A percentile compares a stretch with the other conserved stretches of the same genome.
Conservation (phyloP, 2,888 invertebrate genomes). For the Drosophila siamana region DNA sequence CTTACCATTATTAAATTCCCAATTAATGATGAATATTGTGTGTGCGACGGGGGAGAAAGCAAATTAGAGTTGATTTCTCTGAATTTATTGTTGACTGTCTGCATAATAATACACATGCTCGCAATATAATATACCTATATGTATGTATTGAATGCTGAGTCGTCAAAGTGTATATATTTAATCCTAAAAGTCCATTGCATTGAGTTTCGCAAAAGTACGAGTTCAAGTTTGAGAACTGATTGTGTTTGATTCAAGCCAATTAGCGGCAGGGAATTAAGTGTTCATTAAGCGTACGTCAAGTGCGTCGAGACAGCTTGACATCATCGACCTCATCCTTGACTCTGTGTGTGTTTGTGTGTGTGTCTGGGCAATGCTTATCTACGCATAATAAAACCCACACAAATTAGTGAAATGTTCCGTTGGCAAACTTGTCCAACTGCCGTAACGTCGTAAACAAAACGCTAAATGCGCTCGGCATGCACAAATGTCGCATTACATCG, state of each 20-base stretch:
- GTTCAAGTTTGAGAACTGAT: background rate
- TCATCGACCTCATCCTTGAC: too few species aligned
- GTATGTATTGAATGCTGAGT: background rate
- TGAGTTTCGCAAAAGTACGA: background rate
- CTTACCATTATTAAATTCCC: slow-evolving; percentile 54
- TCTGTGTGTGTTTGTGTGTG: too few species aligned
- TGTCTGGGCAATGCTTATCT: slow-evolving; percentile 42
- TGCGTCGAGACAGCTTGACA: slow-evolving; percentile 4
- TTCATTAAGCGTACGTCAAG: slow-evolving; percentile 60
- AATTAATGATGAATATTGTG: slow-evolving; percentile 41
- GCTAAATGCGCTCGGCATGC: slow-evolving; percentile 74
- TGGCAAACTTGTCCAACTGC: slow-evolving; percentile 50
- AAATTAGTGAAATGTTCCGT: slow-evolving; percentile 64
- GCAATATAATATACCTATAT: background rate
- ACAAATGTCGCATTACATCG: slow-evolving; percentile 51
- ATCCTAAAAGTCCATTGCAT: background rate
- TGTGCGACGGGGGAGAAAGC: background rate
- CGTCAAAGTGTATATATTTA: background rate
- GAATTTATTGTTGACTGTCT: background rate
- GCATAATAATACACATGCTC: background rate
- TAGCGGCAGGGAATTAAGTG: slow-evolving; percentile 71
- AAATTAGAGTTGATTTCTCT: slow-evolving; percentile 24
- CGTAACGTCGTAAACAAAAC: slow-evolving; percentile 73
- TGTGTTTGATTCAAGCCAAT: slow-evolving; percentile 54
- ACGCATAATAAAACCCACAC: slow-evolving; percentile 69